Evolutionary conservation across 2,888 invertebrate genomes (phyloP).

Genomic region (Pecten maximus): DNA sequence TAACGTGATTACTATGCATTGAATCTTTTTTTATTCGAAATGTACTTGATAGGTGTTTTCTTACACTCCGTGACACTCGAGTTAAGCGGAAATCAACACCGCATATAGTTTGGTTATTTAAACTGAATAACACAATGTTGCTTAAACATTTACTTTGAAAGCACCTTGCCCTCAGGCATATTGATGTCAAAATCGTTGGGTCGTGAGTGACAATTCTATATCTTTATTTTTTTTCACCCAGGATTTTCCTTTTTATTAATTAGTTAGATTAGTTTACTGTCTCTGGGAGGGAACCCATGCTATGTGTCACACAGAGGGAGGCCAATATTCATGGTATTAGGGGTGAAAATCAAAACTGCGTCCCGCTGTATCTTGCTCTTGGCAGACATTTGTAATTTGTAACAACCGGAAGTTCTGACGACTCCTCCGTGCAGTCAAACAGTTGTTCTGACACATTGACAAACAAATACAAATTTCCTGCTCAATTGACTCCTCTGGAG

Average conservation of each 20-base stretch:
- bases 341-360: slow-evolving; percentile 5
- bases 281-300: background rate
- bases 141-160: slow-evolving; percentile 14
- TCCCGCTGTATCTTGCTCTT: slow-evolving; percentile 8
- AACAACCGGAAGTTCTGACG: slow-evolving; percentile 24
- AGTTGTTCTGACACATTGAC: slow-evolving; percentile 21
- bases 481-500: background rate
- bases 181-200: slow-evolving; percentile 14
- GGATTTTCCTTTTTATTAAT: slow-evolving; percentile 26
- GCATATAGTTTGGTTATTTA: slow-evolving; percentile 22
- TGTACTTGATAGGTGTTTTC: slow-evolving; percentile 45
- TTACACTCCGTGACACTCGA: slow-evolving; percentile 46
- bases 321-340: background rate
- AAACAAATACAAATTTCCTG: slow-evolving; percentile 33
- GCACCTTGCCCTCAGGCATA: background rate
- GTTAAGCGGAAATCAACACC: slow-evolving; percentile 35
- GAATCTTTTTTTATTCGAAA: background rate
- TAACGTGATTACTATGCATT: slow-evolving; percentile 9
- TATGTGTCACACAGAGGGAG: slow-evolving; percentile 30
- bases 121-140: slow-evolving; percentile 23
- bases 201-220: slow-evolving; percentile 13
- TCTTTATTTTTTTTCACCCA: background rate
- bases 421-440: background rate
- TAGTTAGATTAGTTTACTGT: slow-evolving; percentile 7
- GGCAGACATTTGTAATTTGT: slow-evolving; percentile 26